phyloP scores from a whole-genome alignment of 2,888 invertebrate genomes.

The Tineola bisselliella region DNA sequence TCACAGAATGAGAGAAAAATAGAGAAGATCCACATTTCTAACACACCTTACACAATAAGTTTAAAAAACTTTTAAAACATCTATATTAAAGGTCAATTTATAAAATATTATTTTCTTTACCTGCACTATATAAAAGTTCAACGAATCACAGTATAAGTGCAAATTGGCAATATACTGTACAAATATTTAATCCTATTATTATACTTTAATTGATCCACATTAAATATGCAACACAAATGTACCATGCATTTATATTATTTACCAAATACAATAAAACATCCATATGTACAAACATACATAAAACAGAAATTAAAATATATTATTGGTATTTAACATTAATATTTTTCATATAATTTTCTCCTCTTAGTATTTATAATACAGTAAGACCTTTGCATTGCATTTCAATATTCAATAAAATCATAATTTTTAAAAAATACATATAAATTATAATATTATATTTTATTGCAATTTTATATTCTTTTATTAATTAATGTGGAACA shows the following conservation, averaged over 20 bases:
- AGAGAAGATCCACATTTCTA: neutral
- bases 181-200: neutral
- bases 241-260: neutral
- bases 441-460: neutral
- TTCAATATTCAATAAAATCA: neutral
- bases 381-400: neutral
- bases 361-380: neutral
- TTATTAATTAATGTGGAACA: neutral
- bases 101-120: neutral
- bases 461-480: neutral
- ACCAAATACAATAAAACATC: neutral
- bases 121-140: neutral
- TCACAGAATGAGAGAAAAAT: conserved; percentile 41
- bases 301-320: neutral
- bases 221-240: neutral
- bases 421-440: neutral
- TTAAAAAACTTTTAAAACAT: too few relatives aligned
- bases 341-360: neutral
- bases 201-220: neutral
- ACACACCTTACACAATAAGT: neutral
- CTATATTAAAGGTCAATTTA: neutral
- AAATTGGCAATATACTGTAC: neutral
- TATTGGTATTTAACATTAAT: neutral
- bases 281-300: neutral
- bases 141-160: neutral